Conservation (phyloP, 2,888 invertebrate species). For the Dermolepida albohirtum region DNA sequence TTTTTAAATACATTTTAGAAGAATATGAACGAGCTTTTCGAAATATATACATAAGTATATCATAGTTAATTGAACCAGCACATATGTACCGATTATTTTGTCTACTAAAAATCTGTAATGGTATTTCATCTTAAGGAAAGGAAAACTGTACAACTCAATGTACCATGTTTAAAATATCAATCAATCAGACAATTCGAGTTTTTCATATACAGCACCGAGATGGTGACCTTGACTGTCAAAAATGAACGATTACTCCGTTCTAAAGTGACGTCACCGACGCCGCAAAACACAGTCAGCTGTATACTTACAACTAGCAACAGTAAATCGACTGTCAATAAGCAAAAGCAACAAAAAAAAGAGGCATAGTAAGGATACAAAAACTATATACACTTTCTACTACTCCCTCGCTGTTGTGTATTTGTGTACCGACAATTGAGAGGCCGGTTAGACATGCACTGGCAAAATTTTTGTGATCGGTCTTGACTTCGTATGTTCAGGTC, state of each 20-base stretch:
- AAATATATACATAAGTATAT: too few species aligned
- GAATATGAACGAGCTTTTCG: too few species aligned
- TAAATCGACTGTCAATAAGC: constrained; percentile 7
- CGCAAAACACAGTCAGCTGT: constrained; percentile 33
- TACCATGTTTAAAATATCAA: too few species aligned
- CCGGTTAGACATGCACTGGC: constrained; percentile 24
- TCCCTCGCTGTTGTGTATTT: constrained; percentile 5
- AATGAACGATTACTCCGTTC: constrained; percentile 29
- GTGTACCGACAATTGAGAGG: constrained; percentile 13
- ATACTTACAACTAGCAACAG: not conserved
- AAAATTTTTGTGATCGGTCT: constrained; percentile 32
- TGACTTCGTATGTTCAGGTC: constrained; percentile 33
- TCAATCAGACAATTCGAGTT: constrained; percentile 13
- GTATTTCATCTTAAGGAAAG: too few species aligned
- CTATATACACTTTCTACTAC: constrained; percentile 14
- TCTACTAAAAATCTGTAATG: too few species aligned
- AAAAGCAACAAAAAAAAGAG: constrained; percentile 11
- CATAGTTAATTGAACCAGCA: too few species aligned
- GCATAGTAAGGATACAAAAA: constrained; percentile 6
- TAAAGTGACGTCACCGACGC: constrained; percentile 32
- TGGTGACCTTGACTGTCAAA: constrained; percentile 37
- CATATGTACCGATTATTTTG: too few species aligned
- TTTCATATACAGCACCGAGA: constrained; percentile 9
- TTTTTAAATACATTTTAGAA: too few species aligned
- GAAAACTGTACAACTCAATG: too few species aligned